These are phyloP conservation scores for Oophaga pumilio DNA, from an alignment of 2,113 vertebrate genomes.

Conservation along the genomic window DNA sequence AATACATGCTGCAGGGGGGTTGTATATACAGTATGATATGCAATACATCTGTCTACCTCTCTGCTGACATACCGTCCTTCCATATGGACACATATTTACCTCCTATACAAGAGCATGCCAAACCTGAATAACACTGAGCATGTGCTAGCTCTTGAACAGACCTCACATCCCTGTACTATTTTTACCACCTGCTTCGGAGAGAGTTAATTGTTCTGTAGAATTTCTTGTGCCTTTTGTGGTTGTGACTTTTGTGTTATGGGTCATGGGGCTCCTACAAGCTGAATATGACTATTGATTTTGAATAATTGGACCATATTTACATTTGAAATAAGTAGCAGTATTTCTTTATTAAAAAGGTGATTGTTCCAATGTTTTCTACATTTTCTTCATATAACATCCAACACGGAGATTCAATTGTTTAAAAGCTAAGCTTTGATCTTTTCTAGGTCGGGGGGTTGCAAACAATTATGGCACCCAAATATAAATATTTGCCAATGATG, in stretches of 20 bases:
- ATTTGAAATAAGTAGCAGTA: neutral
- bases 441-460: no score
- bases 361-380: neutral
- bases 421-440: neutral
- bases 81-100: conserved; percentile 48
- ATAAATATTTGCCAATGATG: no score
- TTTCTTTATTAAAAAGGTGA: neutral
- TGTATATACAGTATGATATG: neutral
- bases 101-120: conserved; percentile 21
- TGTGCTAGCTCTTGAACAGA: neutral
- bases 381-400: neutral
- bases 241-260: neutral
- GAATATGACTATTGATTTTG: neutral
- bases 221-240: neutral
- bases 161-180: neutral
- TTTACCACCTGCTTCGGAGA: neutral
- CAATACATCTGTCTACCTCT: conserved; percentile 43
- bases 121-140: conserved; percentile 23
- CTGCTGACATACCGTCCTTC: conserved; percentile 30
- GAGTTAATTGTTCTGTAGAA: neutral
- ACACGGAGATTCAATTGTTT: neutral
- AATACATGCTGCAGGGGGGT: conserved; percentile 12
- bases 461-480: no score
- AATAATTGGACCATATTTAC: neutral
- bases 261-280: neutral